Base-by-base conservation (phyloP, 2,888 invertebrate genomes). In the Theretra japonica region DNA sequence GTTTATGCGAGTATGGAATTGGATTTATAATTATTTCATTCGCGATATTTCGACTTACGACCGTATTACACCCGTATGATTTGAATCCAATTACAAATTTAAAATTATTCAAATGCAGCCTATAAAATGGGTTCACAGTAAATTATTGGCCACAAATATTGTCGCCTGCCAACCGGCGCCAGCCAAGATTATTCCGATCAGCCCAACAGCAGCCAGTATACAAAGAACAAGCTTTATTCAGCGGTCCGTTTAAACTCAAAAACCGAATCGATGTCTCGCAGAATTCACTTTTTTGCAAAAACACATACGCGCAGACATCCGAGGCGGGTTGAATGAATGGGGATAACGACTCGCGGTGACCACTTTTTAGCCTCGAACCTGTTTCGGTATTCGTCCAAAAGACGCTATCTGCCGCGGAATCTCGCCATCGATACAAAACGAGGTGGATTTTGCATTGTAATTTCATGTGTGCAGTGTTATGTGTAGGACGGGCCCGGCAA, bases 351-450 rank as follows among this genome's bases (percentile, higher is more conserved):
- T 79, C 75, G 72, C 69, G 76, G 78, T 75, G 80, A 81, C 79
- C 82, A 82, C 76, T 86, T 88, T 89, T 87, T 84, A 79, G 80
- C 73, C 70, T 57, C 74, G 75, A 86, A 88, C 88, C 85, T 77
- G 88, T 88, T 88, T 86, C 84, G 85, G 86, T 80, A 79, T 82
- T 77, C 76, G 77, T 71, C 77, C 79, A 81, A 84, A 79, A 84
- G 84, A 79, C 79, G 79, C 78, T 87, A 87, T 88, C 88, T 77
- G 81, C 72, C 75, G 80, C 76, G 80, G 83, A 82, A 88, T 88
- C 87, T 85, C 78, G 75, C 77, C 83, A 86, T 86, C 84, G 82
- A 86, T 86, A 83, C 82, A 84, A 85, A 86, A 82, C 78, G 79
- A 74, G 77, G 75, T 77, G 77, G 78, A 80, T 82, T 83, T 83